Conservation (phyloP, 1,140 invertebrate species). For the Caenorhabditis brenneri region DNA sequence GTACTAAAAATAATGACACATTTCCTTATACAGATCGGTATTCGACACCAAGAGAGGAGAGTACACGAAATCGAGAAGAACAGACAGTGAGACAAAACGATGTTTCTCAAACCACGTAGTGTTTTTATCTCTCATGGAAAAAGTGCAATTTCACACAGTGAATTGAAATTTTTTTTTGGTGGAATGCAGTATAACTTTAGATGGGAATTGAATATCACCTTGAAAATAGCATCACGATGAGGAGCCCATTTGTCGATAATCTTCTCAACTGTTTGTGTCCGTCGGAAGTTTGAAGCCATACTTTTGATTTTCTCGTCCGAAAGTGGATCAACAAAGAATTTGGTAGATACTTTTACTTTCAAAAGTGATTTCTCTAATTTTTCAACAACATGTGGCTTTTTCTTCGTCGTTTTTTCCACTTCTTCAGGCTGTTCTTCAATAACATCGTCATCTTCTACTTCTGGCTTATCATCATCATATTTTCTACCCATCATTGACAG, state of each 20-base stretch:
- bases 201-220: too few relatives aligned
- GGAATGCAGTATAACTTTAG: too few relatives aligned
- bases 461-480: background rate
- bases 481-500: conserved; percentile 49
- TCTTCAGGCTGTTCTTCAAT: background rate
- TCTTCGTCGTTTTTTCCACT: background rate
- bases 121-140: background rate
- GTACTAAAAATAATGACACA: background rate
- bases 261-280: conserved; percentile 45
- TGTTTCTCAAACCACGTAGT: too few relatives aligned
- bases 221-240: conserved; percentile 49
- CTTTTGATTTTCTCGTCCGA: conserved; percentile 36
- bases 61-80: too few relatives aligned
- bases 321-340: conserved; percentile 19
- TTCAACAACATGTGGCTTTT: background rate
- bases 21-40: too few relatives aligned
- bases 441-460: background rate
- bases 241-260: conserved; percentile 35
- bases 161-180: too few relatives aligned
- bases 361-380: conserved; percentile 44
- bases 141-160: too few relatives aligned
- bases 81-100: too few relatives aligned
- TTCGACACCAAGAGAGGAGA: too few relatives aligned
- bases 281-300: conserved; percentile 38
- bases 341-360: conserved; percentile 29